A percentile compares a stretch with the other conserved stretches of the same genome.
Conservation (phyloP, 2,797 vertebrate genomes). For the Peromyscus attwateri region DNA sequence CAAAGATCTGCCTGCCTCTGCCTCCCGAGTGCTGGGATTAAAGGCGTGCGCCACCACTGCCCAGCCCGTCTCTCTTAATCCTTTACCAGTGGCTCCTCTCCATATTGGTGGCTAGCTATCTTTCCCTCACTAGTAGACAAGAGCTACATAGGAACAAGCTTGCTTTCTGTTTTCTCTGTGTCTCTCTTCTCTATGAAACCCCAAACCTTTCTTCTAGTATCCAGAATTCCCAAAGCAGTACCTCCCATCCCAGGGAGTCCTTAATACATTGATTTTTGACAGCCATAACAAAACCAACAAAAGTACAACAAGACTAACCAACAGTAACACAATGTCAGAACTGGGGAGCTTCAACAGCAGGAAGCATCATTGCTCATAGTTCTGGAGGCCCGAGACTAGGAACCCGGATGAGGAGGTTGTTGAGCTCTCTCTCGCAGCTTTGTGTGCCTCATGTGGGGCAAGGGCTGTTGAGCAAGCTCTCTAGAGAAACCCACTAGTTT, state of each 20-base stretch:
- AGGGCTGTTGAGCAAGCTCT: background rate
- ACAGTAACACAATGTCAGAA: background rate
- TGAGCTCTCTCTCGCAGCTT: background rate
- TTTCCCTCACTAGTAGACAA: background rate
- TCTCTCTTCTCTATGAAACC: background rate
- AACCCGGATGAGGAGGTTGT: background rate
- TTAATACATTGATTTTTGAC: background rate
- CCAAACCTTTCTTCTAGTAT: background rate
- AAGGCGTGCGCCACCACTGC: too few relatives aligned
- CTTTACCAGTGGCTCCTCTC: background rate
- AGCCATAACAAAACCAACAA: background rate
- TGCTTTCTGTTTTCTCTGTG: background rate
- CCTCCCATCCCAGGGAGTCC: background rate
- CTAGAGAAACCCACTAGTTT: background rate
- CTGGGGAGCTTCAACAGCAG: background rate
- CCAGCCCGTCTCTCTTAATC: background rate
- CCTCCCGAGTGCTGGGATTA: too few relatives aligned
- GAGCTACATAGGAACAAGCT: background rate
- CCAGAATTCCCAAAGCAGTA: background rate
- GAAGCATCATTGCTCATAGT: background rate
- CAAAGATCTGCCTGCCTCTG: too few relatives aligned
- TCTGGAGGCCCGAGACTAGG: background rate
- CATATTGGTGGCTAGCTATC: background rate
- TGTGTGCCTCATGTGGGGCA: accelerated
- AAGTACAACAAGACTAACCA: too few relatives aligned